A percentile compares a stretch with the other conserved stretches of the same genome.
phyloP scores from a whole-genome alignment of 2,113 vertebrate species.

The Boleophthalmus pectinirostris region DNA sequence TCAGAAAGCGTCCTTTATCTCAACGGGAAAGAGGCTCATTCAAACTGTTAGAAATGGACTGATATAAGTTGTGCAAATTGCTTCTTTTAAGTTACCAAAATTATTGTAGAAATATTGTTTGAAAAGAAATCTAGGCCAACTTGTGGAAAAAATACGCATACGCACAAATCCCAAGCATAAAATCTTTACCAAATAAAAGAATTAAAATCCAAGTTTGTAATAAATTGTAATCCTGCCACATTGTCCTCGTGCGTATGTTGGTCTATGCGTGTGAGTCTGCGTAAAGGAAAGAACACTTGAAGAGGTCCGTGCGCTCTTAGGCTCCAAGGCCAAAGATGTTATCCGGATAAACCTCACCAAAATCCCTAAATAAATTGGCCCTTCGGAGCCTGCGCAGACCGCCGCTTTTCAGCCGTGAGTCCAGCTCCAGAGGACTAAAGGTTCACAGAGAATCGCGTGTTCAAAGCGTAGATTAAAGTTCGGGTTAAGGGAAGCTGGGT shows the following conservation, averaged over 20 bases:
- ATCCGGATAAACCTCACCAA: constrained; percentile 5
- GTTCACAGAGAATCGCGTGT: background rate
- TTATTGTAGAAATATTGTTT: no score
- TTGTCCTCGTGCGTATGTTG: background rate
- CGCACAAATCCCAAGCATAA: background rate
- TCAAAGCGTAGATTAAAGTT: background rate
- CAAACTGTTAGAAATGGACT: background rate
- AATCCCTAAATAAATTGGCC: constrained; percentile 10
- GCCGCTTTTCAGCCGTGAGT: background rate
- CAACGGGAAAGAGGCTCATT: background rate
- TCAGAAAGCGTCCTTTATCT: background rate
- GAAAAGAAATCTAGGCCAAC: no score
- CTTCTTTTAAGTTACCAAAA: no score
- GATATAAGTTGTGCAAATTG: no score
- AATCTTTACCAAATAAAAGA: background rate
- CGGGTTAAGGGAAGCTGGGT: background rate
- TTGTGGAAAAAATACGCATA: no score
- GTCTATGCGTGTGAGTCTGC: no score
- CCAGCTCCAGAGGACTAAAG: background rate
- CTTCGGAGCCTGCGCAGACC: constrained; percentile 7
- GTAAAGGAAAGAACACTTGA: background rate
- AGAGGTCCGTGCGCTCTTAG: constrained; percentile 9
- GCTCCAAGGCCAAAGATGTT: constrained; percentile 13
- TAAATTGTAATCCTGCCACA: background rate
- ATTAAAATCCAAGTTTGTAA: background rate